Evolutionary conservation across 2,113 vertebrate species (phyloP), one percentile per base, ranked within the genome.

Genomic region (Strix uralensis): DNA sequence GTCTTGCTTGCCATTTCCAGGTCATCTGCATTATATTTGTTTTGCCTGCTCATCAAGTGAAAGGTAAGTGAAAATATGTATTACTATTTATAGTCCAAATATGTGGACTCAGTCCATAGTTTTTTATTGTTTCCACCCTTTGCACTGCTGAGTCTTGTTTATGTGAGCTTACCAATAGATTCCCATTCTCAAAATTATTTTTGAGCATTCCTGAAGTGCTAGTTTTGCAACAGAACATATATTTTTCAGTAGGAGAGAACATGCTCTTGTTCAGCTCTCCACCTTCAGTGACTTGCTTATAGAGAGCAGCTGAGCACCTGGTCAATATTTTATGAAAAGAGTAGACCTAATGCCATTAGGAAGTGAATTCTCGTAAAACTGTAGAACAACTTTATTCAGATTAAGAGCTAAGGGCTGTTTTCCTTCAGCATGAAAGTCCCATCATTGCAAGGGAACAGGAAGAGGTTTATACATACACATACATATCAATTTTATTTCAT

Each of bases 271-370:
- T 78, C 63, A 80, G 66, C 20, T 88, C 58, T 65, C 22, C 36
- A 69, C 46, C 30, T 63, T 65, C 65, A 81, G 44, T 29, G 42
- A 23, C 34, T 87, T 62, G 44, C 27, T 81, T 67, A 78, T 5
- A 74, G 61, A 57, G 40, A 88, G 32, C 25, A 89, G 52, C 49
- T 85, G 57, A 94, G 66, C 52, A 65, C 16, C 27, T 27, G 49
- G 49, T 89, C 66, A 96, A 55, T 97, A 87, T 72, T 92, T 90
- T 46, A 92, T 75, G 70, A 72, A 91, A 84, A 89, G 17, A 22
- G 27, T 12, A 81, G 44, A 75, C 38, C 55, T 81, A 81, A 82
- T 81, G 29, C 67, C 34, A 46, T 79, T 46, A 88, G 69, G 80
- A 95, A 94, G 54, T 42, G 44, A 81, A 54, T 74, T 84, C 47